Evolutionary conservation across 2,797 vertebrate genomes (phyloP), one percentile per base, ranked within the genome.

Genomic region (Sebastes diploproa): DNA sequence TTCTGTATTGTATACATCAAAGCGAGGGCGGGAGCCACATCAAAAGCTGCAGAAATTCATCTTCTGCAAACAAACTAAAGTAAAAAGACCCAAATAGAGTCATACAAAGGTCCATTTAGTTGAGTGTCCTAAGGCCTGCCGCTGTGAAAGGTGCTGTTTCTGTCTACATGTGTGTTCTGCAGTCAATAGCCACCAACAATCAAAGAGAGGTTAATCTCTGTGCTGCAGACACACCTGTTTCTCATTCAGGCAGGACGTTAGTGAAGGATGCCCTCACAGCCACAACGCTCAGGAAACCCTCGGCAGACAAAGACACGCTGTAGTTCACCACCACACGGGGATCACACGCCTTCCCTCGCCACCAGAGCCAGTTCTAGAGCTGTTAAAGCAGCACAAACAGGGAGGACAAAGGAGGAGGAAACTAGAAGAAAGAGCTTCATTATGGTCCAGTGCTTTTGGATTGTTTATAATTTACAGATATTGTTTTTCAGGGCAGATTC

Each of bases 191-290:
- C 60, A 79, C 50, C 50, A 67, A 63, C 52, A 74, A 52, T 91
- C 74, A 81, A 81, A 87, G 83, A 89, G 62, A 83, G 80, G 78
- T 85, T 82, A 88, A 91, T 88, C 88, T 87, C 63, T 74, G 23
- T 52, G 69, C 77, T 80, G 72, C 83, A 77, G 72, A 89, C 93
- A 94, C 93, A 93, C 89, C 92, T 92, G 92, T 77, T 93, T 87
- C 72, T 86, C 84, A 81, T 93, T 93, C 87, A 84, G 77, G 20
- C 55, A 82, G 79, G 82, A 87, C 75, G 75, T 74, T 59, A 63
- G 78, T 59, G 69, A 73, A 83, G 82, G 78, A 89, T 82, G 77
- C 52, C 75, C 32, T 79, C 30, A 34, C 66, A 64, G 77, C 75
- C 78, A 50, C 83, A 87, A 52, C 7, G 23, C 36, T 77, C 71